phyloP scores from a whole-genome alignment of 2,888 invertebrate genomes.

The Ochropleura leucogaster region DNA sequence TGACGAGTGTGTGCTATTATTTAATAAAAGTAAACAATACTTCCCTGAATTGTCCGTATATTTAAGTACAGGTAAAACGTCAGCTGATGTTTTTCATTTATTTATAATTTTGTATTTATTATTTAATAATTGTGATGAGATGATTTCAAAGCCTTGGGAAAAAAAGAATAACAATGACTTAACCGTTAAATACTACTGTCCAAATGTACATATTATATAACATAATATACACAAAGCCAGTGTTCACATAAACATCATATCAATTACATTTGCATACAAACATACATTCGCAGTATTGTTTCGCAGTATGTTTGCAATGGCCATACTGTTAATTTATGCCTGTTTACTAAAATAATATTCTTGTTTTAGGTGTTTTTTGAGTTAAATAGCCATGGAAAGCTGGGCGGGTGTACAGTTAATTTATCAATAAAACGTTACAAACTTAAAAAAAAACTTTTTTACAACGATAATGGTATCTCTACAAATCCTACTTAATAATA shows the following conservation, averaged over 20 bases:
- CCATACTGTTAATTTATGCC: constrained; percentile 33
- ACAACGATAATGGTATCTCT: not conserved
- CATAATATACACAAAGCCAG: constrained; percentile 28
- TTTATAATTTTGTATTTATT: no score
- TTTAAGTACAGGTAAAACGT: no score
- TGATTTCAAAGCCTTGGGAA: constrained; percentile 14
- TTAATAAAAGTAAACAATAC: no score
- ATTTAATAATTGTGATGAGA: constrained; percentile 7
- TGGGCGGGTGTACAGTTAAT: not conserved
- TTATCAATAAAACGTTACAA: not conserved
- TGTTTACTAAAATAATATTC: constrained; percentile 31
- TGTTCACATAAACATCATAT: constrained; percentile 46
- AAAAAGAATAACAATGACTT: constrained; percentile 5
- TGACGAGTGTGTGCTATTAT: no score
- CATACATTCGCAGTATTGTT: constrained; percentile 34
- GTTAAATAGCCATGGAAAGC: not conserved
- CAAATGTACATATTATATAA: constrained; percentile 35
- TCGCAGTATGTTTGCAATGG: constrained; percentile 39
- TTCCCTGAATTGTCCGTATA: no score
- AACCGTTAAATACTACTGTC: constrained; percentile 29
- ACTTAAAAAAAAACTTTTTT: not conserved
- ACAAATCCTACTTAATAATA: no score
- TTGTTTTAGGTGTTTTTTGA: constrained; percentile 3
- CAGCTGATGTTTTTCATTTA: no score
- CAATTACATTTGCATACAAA: constrained; percentile 59